A percentile compares a stretch with the other conserved stretches of the same genome.
Evolutionary conservation across 2,113 vertebrate species (phyloP).

Genomic region (Hemichromis elongatus): DNA sequence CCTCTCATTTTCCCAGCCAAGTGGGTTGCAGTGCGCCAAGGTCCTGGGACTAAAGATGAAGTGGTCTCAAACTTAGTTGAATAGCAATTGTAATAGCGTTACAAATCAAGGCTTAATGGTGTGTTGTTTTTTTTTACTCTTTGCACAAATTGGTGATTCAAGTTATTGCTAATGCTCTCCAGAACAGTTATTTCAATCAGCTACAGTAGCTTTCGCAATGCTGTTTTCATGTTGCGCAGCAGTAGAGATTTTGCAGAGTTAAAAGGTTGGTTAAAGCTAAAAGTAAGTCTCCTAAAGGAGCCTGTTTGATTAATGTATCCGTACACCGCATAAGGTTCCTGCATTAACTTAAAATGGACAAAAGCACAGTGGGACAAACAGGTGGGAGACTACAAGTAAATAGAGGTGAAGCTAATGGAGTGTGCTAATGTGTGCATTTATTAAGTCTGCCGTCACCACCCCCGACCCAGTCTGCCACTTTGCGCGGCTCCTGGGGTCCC

Average conservation of each 20-base stretch:
- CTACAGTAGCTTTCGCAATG: neutral
- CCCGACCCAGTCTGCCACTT: slow-evolving; percentile 26
- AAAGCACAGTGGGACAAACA: slow-evolving; percentile 46
- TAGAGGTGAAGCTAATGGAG: slow-evolving; percentile 60
- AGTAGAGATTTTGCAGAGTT: neutral
- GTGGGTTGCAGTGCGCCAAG: neutral
- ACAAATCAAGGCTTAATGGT: neutral
- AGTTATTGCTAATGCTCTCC: neutral
- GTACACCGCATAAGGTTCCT: neutral
- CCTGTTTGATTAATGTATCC: slow-evolving; percentile 20
- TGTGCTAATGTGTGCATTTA: slow-evolving; percentile 60
- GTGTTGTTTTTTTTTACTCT: neutral
- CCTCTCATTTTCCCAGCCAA: neutral
- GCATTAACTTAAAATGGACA: slow-evolving; percentile 16
- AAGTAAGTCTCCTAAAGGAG: neutral
- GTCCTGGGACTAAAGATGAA: neutral
- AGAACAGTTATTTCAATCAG: neutral
- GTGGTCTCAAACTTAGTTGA: neutral
- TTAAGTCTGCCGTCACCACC: slow-evolving; percentile 33
- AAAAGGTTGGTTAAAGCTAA: neutral
- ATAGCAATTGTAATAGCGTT: neutral
- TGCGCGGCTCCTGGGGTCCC: slow-evolving; percentile 15
- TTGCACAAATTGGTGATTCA: neutral
- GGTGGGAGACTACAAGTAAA: slow-evolving; percentile 52
- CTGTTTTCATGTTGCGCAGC: neutral